A percentile compares a stretch with the other conserved stretches of the same genome.
Evolutionary conservation across 2,888 invertebrate species (phyloP).

Genomic region (Meliscaeva auricollis): DNA sequence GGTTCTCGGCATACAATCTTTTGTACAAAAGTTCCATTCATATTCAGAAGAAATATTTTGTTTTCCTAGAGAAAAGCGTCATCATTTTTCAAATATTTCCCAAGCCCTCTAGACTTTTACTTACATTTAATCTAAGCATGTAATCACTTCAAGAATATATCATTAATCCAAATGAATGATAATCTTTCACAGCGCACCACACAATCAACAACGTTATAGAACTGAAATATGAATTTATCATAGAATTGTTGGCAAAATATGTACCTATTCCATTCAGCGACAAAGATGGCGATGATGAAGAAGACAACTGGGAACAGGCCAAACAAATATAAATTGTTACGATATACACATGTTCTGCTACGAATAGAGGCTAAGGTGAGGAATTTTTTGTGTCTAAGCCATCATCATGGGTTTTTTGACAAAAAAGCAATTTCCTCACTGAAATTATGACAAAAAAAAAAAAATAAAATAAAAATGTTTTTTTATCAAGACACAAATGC

Average conservation of each 20-base stretch:
- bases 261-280: neutral
- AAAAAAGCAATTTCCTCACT: slow-evolving; percentile 60
- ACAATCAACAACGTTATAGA: slow-evolving; percentile 30
- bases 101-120: slow-evolving; percentile 18
- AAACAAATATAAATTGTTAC: neutral
- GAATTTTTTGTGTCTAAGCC: slow-evolving; percentile 8
- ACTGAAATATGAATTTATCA: slow-evolving; percentile 50
- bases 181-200: slow-evolving; percentile 54
- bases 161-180: slow-evolving; percentile 34
- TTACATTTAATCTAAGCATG: neutral
- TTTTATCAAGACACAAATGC: slow-evolving; percentile 46
- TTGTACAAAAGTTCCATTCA: neutral
- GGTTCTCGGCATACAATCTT: neutral
- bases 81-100: slow-evolving; percentile 20
- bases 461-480: slow-evolving; percentile 53
- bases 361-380: neutral
- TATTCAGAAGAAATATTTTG: neutral
- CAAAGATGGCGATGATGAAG: slow-evolving; percentile 9
- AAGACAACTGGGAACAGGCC: neutral
- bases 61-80: neutral
- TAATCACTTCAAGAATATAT: slow-evolving; percentile 19
- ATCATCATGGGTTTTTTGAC: slow-evolving; percentile 15
- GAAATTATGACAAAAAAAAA: slow-evolving; percentile 49
- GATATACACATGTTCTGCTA: neutral
- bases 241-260: slow-evolving; percentile 17